Conservation (phyloP, 35 echinoderm and acorn worm genomes). For the Heliocidaris tuberculata region DNA sequence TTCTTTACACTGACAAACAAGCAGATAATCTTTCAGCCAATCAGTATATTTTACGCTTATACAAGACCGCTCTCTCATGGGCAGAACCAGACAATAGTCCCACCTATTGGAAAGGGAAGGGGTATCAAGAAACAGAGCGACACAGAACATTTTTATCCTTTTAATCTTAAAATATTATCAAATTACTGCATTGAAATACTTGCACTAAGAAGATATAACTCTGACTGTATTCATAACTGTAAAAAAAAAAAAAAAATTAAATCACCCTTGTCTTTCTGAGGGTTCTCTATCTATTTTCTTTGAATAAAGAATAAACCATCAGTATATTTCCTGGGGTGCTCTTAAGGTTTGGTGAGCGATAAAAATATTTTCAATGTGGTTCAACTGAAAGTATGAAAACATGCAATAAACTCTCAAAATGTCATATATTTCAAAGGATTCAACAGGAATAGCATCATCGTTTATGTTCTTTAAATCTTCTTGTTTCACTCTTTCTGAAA, state of each 20-base stretch:
- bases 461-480: background rate
- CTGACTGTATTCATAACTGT: no score
- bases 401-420: background rate
- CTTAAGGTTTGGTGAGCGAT: background rate
- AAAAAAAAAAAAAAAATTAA: no score
- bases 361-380: no score
- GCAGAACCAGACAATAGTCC: background rate
- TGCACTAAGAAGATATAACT: no score
- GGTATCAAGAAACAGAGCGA: background rate
- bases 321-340: background rate
- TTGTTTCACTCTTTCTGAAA: background rate
- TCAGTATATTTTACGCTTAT: conserved; percentile 10
- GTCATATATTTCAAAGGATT: background rate
- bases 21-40: background rate
- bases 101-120: background rate
- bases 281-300: no score
- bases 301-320: no score
- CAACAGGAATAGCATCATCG: background rate
- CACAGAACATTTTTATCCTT: no score
- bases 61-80: background rate
- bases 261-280: no score
- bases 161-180: no score
- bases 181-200: no score
- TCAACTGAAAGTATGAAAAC: no score
- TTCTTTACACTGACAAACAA: conserved; percentile 18